These are phyloP conservation scores for Scophthalmus maximus DNA, from an alignment of 2,113 vertebrate species.

Conservation along the genomic window DNA sequence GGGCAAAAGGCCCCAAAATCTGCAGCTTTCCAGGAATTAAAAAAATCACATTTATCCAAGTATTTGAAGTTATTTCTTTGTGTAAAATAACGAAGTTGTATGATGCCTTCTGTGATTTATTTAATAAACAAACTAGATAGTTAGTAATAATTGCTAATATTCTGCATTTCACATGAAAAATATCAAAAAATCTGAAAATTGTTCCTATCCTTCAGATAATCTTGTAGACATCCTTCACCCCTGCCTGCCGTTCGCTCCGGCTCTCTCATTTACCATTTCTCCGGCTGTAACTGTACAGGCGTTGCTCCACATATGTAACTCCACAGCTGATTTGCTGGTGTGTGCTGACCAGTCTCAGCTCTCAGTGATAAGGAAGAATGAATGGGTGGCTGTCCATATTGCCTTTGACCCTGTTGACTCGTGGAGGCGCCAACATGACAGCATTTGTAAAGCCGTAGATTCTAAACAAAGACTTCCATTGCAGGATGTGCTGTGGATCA, in stretches of 20 bases:
- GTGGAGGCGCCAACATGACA: neutral
- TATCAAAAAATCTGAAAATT: no score
- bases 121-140: neutral
- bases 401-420: constrained; percentile 36
- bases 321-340: neutral
- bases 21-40: constrained; percentile 36
- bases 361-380: constrained; percentile 17
- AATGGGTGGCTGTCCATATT: constrained; percentile 38
- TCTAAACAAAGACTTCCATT: neutral
- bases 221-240: neutral
- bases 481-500: neutral
- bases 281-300: constrained; percentile 6
- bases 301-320: constrained; percentile 6
- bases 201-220: neutral
- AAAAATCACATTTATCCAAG: neutral
- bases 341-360: neutral
- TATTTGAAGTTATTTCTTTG: neutral
- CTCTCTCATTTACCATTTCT: neutral
- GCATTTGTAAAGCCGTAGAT: neutral
- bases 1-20: constrained; percentile 24
- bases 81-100: neutral
- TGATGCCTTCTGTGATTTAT: neutral
- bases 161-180: no score
- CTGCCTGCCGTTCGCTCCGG: neutral
- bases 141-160: no score